phyloP scores from a whole-genome alignment of 2,888 invertebrate species.

The Nasonia oneida region DNA sequence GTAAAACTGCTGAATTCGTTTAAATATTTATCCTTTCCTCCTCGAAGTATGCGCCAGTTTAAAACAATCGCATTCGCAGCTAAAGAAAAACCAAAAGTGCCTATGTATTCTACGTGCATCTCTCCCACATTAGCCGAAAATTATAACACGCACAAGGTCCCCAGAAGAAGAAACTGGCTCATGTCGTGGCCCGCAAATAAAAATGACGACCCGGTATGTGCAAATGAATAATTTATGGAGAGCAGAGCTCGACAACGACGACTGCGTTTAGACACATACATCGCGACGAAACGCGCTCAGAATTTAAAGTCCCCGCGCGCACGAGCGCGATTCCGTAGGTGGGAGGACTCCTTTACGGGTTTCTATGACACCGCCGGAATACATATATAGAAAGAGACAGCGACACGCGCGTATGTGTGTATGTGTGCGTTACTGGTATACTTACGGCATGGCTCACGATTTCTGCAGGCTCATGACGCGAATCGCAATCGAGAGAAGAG shows the following conservation, averaged over 20 bases:
- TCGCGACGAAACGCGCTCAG: conserved; percentile 47
- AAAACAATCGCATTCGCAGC: background rate
- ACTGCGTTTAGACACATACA: conserved; percentile 10
- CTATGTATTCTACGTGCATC: too few relatives aligned
- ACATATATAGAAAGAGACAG: background rate
- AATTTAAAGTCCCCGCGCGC: conserved; percentile 48
- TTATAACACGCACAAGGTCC: conserved; percentile 30
- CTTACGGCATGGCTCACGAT: conserved; percentile 12
- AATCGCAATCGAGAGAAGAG: conserved; percentile 7
- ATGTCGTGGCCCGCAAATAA: conserved; percentile 21
- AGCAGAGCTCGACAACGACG: background rate
- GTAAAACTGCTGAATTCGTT: background rate
- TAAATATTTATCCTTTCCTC: background rate
- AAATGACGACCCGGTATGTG: conserved; percentile 53
- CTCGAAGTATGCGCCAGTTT: background rate
- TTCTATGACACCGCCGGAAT: conserved; percentile 38
- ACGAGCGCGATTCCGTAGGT: background rate
- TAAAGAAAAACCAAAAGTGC: background rate
- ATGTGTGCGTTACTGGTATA: conserved; percentile 11
- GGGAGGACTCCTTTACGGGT: conserved; percentile 28
- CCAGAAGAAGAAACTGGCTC: background rate
- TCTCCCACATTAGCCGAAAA: background rate
- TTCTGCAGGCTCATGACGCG: conserved; percentile 27
- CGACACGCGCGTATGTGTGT: background rate
- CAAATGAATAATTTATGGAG: conserved; percentile 60